A percentile compares a stretch with the other conserved stretches of the same genome.
These are phyloP conservation scores for Aquatica leii DNA, from an alignment of 2,888 invertebrate species.

Conservation along the genomic window DNA sequence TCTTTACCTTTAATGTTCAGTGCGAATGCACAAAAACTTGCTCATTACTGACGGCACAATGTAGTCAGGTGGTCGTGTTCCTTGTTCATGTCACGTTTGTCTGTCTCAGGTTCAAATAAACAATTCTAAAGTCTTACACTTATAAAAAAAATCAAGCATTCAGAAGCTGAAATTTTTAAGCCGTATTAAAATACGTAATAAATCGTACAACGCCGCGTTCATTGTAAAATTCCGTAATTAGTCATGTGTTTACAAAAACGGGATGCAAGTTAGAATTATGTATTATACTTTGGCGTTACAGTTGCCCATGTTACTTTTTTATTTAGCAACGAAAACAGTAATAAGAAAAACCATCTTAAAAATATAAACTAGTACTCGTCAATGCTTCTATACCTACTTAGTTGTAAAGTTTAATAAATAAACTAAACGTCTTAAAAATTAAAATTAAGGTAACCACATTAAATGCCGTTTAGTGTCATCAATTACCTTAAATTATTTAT, in stretches of 20 bases:
- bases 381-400: too few species aligned
- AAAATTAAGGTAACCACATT: background rate
- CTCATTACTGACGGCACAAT: constrained; percentile 49
- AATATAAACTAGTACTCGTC: too few species aligned
- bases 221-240: background rate
- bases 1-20: constrained; percentile 46
- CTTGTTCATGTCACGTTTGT: constrained; percentile 45
- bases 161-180: constrained; percentile 23
- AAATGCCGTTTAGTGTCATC: constrained; percentile 9
- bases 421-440: background rate
- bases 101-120: constrained; percentile 36
- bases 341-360: too few species aligned
- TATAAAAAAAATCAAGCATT: constrained; percentile 22
- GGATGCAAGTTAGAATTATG: too few species aligned
- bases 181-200: constrained; percentile 4
- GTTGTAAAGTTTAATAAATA: background rate
- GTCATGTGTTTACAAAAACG: too few species aligned
- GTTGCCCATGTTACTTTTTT: too few species aligned
- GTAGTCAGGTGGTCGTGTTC: constrained; percentile 44
- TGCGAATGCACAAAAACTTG: constrained; percentile 48
- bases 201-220: background rate
- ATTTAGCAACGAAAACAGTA: too few species aligned
- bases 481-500: constrained; percentile 11
- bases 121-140: constrained; percentile 26
- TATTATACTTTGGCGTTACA: too few species aligned